These are phyloP conservation scores for Distichodus sexfasciatus DNA, from an alignment of 2,797 vertebrate genomes.

Conservation along the genomic window DNA sequence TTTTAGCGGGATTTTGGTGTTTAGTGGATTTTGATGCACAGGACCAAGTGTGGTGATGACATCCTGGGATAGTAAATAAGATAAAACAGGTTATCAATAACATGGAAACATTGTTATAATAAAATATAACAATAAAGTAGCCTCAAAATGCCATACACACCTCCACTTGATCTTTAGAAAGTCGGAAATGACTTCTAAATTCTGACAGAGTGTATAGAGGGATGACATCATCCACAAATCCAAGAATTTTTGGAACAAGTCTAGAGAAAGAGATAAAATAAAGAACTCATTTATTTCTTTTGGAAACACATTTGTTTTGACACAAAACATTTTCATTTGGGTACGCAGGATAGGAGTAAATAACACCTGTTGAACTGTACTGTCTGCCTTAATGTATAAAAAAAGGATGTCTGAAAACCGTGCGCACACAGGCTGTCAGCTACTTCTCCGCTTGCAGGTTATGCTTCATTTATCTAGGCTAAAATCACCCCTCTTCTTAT, in stretches of 20 bases:
- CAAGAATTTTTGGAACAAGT: conserved; percentile 9
- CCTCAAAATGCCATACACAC: background rate
- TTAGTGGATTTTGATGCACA: background rate
- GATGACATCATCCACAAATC: conserved; percentile 11
- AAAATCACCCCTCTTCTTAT: too few species aligned
- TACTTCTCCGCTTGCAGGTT: too few species aligned
- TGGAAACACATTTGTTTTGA: background rate
- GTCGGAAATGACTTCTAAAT: conserved; percentile 4
- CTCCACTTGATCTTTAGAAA: conserved; percentile 12
- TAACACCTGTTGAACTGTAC: too few species aligned
- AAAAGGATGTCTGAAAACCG: too few species aligned
- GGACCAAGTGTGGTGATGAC: background rate
- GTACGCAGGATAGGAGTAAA: too few species aligned
- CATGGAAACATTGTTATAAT: background rate
- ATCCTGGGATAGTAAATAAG: background rate
- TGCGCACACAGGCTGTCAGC: too few species aligned
- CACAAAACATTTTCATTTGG: background rate
- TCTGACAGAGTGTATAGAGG: conserved; percentile 4
- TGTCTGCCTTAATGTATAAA: too few species aligned
- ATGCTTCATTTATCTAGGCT: too few species aligned
- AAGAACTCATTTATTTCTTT: too few species aligned
- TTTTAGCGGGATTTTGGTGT: conserved; percentile 1
- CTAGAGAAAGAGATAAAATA: background rate
- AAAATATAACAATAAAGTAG: background rate
- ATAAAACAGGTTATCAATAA: background rate